phyloP scores from a whole-genome alignment of 1,140 invertebrate species.

The Rhynchophorus ferrugineus region DNA sequence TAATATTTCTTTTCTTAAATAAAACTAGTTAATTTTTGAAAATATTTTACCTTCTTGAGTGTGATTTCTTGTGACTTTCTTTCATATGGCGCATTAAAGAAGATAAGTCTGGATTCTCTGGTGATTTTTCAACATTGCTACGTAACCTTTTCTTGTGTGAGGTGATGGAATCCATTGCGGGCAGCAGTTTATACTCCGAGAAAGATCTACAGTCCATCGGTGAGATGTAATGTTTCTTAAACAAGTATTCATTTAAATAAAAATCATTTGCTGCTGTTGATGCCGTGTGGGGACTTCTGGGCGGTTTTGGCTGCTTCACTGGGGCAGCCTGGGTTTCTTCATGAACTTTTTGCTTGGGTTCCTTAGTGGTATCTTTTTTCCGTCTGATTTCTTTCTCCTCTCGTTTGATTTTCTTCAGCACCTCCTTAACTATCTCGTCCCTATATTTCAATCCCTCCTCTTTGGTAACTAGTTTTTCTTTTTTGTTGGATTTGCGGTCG shows the following conservation, averaged over 20 bases:
- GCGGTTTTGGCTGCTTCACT: not conserved
- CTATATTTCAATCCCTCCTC: not conserved
- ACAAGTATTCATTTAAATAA: not conserved
- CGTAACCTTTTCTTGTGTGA: no score
- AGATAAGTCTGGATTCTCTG: no score
- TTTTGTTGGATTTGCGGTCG: not conserved
- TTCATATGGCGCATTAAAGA: no score
- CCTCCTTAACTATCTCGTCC: slow-evolving; percentile 15
- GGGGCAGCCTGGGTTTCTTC: not conserved
- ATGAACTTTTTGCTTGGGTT: not conserved
- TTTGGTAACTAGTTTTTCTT: not conserved
- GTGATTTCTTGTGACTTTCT: no score
- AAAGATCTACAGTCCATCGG: not conserved
- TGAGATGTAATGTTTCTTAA: not conserved
- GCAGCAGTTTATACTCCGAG: not conserved
- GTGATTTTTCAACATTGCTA: no score
- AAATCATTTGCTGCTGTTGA: not conserved
- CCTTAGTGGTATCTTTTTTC: not conserved
- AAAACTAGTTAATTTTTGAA: no score
- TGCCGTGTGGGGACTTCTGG: not conserved
- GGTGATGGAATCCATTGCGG: no score
- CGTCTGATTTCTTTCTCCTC: not conserved
- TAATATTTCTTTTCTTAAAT: no score
- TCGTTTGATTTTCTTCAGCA: slow-evolving; percentile 4
- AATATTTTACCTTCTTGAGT: no score